Percentiles rank a stretch among this genome's conserved stretches.
Evolutionary conservation across 2,888 invertebrate species (phyloP).

Genomic region (Zeuzera pyrina): DNA sequence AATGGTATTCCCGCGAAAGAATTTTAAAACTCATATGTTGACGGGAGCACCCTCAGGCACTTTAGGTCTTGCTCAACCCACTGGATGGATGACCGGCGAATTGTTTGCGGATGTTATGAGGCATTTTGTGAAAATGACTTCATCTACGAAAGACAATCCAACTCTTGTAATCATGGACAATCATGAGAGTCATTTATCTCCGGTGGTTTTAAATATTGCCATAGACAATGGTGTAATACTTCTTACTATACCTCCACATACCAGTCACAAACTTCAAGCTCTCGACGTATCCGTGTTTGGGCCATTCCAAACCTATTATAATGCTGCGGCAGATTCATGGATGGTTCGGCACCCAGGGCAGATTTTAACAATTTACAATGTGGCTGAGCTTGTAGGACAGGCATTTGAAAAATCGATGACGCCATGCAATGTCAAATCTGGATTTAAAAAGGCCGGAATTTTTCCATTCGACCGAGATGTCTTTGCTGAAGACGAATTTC

Average conservation of each 20-base stretch:
- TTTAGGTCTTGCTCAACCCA: conserved; percentile 25
- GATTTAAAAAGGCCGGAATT: conserved; percentile 15
- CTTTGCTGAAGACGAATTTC: conserved; percentile 24
- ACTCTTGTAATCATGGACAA: conserved; percentile 26
- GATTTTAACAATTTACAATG: conserved; percentile 31
- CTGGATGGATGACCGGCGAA: conserved; percentile 30
- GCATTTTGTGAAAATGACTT: conserved; percentile 26
- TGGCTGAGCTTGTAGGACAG: conserved; percentile 19
- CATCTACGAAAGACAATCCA: conserved; percentile 17
- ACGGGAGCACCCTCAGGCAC: conserved; percentile 29
- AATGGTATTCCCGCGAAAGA: conserved; percentile 26
- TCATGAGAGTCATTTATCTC: conserved; percentile 24
- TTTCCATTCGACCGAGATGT: conserved; percentile 21
- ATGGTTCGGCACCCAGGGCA: conserved; percentile 31
- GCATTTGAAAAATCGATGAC: conserved; percentile 20
- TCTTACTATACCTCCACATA: conserved; percentile 37
- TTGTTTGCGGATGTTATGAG: conserved; percentile 25
- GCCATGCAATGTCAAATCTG: conserved; percentile 30
- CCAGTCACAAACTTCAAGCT: conserved; percentile 37
- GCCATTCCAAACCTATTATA: conserved; percentile 31
- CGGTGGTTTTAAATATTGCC: conserved; percentile 22
- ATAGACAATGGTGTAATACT: conserved; percentile 33
- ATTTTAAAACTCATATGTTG: conserved; percentile 26
- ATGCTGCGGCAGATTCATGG: conserved; percentile 25
- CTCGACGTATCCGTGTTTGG: conserved; percentile 33